Base-by-base conservation (phyloP, 2,113 vertebrate genomes). In the Hydrochoerus hydrochaeris region DNA sequence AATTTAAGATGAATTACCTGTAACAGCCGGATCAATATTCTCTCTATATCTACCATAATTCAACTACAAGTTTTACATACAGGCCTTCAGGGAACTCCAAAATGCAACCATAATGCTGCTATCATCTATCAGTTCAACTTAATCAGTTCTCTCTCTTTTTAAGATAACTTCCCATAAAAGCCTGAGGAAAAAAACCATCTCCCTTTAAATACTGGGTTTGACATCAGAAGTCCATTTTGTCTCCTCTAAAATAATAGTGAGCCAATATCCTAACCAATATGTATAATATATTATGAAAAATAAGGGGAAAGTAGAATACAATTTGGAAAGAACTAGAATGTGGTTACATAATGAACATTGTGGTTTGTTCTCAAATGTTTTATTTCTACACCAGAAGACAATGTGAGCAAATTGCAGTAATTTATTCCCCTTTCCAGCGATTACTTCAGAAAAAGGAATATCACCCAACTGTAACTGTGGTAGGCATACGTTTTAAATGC, bases 391-490 rank as follows among this genome's bases (percentile, higher is more conserved):
- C 38, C 19, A 77, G 71, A 93, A 95, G 16, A 88, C 58, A 82
- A 62, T 83, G 46, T 82, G 41, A 93, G 63, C 8, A 95, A 69
- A 96, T 90, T 81, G 85, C 49, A 32, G 46, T 92, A 92, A 92
- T 60, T 52, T 46, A 71, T 91, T 75, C 13, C 63, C 67, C 19
- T 85, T 73, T 22, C 30, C 26, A 75, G 44, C 13, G 22, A 73
- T 87, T 77, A 54, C 20, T 80, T 95, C 67, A 84, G 54, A 46
- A 88, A 90, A 93, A 62, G 6, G 38, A 20, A 8, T 95, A 9
- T 88, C 46, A 91, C 14, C 24, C 46, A 88, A 24, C 35, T 49
- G n/a, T 88, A 94, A 54, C 91, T 88, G 22, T 80, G 32, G 41
- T 54, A 73, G 13, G 24, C 38, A 88, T 52, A 86, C 52, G 49